Evolutionary conservation across 2,888 invertebrate genomes (phyloP), one percentile per base, ranked within the genome.

Genomic region (Euplexia lucipara): DNA sequence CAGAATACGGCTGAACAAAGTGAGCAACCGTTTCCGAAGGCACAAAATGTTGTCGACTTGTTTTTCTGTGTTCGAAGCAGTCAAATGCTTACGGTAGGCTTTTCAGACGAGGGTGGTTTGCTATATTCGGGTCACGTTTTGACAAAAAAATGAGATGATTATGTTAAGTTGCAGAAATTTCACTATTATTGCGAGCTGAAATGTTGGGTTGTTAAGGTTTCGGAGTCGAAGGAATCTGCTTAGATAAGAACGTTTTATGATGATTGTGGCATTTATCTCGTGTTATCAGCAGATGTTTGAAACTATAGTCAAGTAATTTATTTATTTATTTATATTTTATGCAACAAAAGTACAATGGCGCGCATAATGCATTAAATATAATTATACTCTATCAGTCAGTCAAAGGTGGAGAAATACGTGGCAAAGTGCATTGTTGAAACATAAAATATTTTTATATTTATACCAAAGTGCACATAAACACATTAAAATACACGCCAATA

Each of bases 131-230:
- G 60, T 77, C 77, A 77, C 74, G 70, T 70, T 64, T 68, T 63
- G 45, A 45, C 62, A 53, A 72, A 72, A n/a, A 72, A 76, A 75
- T 76, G 67, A 71, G 71, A 71, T 71, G 77, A 76, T 71, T 75
- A 75, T 75, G 59, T 76, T 67, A 75, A 75, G 59, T 71, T 67
- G 59, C 56, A 62, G 58, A 58, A 76, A 61, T 71, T 67, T 75
- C 56, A 71, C 62, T 76, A 71, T 57, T 56, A 58, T 67, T 62
- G 66, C 20, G 42, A 74, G 47, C 52, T 57, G 52, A 74, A 75
- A 70, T 59, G 47, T 73, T 75, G 32, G 32, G 47, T 48, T 59
- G 58, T 64, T 44, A 47, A 52, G 32, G 42, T 57, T 73, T 72
- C 58, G 42, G 20, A n/a, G 34, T 10, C 1, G 30, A 22, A 62